Evolutionary conservation across 1,140 invertebrate species (phyloP), one percentile per base, ranked within the genome.

Genomic region (Chionoecetes opilio): DNA sequence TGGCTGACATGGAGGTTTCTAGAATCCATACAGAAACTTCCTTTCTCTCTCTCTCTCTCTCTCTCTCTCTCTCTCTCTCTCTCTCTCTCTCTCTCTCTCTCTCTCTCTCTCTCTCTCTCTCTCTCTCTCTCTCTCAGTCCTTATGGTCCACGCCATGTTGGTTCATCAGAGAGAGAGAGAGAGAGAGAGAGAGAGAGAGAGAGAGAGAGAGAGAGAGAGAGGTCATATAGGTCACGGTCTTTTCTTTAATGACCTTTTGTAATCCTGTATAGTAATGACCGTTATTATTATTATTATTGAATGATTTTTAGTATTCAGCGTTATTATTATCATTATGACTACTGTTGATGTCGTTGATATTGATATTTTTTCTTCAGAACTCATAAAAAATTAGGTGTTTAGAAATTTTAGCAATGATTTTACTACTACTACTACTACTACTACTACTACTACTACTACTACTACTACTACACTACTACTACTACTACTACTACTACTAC

Each of bases 131-230:
- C 82, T 26, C 82, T 26, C 41, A 17, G 31, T 53, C 53, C 26
- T 17, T 53, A 53, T 53, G 11, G 46, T 53, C 46, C 46, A 53
- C 21, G 46, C 21, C 0, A 32, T 41, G 29, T 41, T 2, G 26
- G 11, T 41, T 6, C 0, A 14, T 1, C 26, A 35, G n/a, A 35
- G n/a, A 2, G 85, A 35, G 85, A 35, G 85, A 35, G 85, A 35
- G 85, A 35, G 85, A 35, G 85, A 87, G 85, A 87, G 85, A 87
- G 85, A 87, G 85, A 87, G 85, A 87, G 85, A 87, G 85, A 87
- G 85, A 87, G 85, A 87, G 85, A 87, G 85, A 87, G 85, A 87
- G 85, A 87, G 85, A 87, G 85, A 87, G 85, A 87, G 46, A 53
- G 46, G 0, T 37, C 0, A 1, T 35, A 38, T 6, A 87, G 2